A percentile compares a stretch with the other conserved stretches of the same genome.
These are phyloP conservation scores for Pollenia angustigena DNA, from an alignment of 2,888 invertebrate genomes.

Conservation along the genomic window DNA sequence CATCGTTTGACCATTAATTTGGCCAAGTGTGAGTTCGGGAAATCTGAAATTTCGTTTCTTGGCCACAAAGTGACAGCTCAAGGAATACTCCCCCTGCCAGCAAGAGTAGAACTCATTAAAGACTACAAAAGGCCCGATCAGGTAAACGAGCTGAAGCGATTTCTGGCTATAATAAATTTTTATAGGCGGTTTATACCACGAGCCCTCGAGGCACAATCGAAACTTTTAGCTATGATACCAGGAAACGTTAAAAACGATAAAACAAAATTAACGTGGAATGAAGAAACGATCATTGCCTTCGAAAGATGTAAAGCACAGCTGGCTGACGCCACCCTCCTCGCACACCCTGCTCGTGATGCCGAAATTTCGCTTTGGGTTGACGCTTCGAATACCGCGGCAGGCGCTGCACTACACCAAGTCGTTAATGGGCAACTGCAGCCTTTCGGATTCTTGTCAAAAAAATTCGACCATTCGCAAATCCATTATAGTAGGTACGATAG, in stretches of 20 bases:
- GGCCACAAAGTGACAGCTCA: no score
- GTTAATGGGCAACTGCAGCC: slow-evolving; percentile 5
- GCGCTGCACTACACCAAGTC: slow-evolving; percentile 42
- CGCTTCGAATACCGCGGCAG: slow-evolving; percentile 41
- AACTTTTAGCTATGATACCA: slow-evolving; percentile 34
- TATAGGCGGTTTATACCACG: slow-evolving; percentile 54
- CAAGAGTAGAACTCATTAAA: slow-evolving; percentile 8
- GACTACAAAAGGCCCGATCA: slow-evolving; percentile 34
- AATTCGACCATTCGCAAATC: slow-evolving; percentile 45
- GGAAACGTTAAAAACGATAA: slow-evolving; percentile 59
- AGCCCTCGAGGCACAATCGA: slow-evolving; percentile 42
- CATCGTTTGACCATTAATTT: no score
- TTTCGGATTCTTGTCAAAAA: slow-evolving; percentile 55
- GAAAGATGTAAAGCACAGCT: no score
- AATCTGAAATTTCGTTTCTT: no score
- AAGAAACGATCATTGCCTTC: no score
- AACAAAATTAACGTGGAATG: no score
- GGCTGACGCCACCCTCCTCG: no score
- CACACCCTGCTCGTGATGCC: no score
- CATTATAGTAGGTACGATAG: slow-evolving; percentile 67
- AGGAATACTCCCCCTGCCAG: slow-evolving; percentile 30
- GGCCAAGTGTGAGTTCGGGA: no score
- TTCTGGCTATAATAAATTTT: slow-evolving; percentile 55
- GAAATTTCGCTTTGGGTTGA: no score
- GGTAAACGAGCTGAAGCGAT: no score